Conservation (phyloP, 2,113 vertebrate genomes). For the Etheostoma cragini region DNA sequence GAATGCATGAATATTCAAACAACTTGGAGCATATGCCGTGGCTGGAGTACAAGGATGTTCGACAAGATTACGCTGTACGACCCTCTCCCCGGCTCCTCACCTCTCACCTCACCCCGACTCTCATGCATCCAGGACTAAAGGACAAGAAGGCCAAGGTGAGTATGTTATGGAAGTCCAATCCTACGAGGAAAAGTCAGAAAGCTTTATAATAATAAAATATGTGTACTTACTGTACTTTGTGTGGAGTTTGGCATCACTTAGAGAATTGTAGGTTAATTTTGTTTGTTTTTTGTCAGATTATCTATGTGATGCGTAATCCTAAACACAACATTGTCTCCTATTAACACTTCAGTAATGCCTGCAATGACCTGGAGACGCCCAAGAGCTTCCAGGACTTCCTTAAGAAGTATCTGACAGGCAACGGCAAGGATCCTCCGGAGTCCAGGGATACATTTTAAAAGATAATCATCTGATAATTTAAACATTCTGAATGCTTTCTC, state of each 20-base stretch:
- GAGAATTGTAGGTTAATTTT: background rate
- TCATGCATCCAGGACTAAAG: conserved; percentile 78
- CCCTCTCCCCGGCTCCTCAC: conserved; percentile 68
- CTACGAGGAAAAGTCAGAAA: too few species aligned
- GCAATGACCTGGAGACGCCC: background rate
- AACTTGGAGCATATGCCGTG: conserved; percentile 74
- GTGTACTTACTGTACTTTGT: too few species aligned
- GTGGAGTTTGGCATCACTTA: too few species aligned
- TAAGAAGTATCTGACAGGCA: conserved; percentile 77
- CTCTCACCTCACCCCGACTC: conserved; percentile 77
- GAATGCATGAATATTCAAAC: conserved; percentile 22
- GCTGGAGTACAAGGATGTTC: conserved; percentile 62
- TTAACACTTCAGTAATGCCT: conserved; percentile 76
- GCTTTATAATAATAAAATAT: too few species aligned
- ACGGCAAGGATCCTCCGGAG: conserved; percentile 53
- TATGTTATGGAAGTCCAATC: background rate
- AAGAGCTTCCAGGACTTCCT: conserved; percentile 74
- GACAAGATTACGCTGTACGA: conserved; percentile 36
- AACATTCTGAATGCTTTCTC: too few species aligned
- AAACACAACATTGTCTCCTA: conserved; percentile 83
- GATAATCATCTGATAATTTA: background rate
- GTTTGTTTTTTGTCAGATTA: conserved; percentile 28
- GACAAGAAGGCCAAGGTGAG: conserved; percentile 78
- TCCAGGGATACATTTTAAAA: too few species aligned
- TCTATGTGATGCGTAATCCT: conserved; percentile 85